Evolutionary conservation across 1,140 invertebrate genomes (phyloP), one percentile per base, ranked within the genome.

Genomic region (Drosophila gunungcola): DNA sequence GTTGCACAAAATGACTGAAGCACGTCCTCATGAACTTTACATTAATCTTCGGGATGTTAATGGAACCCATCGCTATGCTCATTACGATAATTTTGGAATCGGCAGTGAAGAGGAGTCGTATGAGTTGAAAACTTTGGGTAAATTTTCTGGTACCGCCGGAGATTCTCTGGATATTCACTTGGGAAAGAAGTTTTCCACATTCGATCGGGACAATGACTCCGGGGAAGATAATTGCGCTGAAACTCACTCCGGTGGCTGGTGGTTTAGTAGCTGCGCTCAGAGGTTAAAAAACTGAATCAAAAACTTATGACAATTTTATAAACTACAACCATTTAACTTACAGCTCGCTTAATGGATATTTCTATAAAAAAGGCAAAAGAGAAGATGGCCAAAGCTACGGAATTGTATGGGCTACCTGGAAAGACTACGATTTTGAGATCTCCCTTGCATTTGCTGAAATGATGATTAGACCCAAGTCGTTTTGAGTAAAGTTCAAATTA

Each of bases 101-200:
- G 94, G 93, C 9, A 92, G 93, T 7, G 95, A 95, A 82, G 76
- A 92, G 6, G 94, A 95, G 72, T 93, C 94, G 1, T 97, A 95
- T 81, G 91, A 93, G 16, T 93, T 96, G 6, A 94, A 93, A 62
- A 92, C 94, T 0, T 85, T 96, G 2, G 94, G 94, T 11, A 92
- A 93, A 34, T 96, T 95, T 86, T 93, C 92, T 29, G 96, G 95
- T 16, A 94, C 94, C 68, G 94, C 94, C 64, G 94, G 93, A 12
- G 94, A 96, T 88, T 95, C 95, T 0, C 80, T 96, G 41, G 91
- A 92, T 7, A 94, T 95, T 27, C 95, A 96, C 78, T 94, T 94
- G 49, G 94, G 94, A 0, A 94, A 94, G 75, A 94, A 94, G 78
- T 96, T 96, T 91, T 95, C 94, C 21, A 96, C 95, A 0, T 91